Percentiles rank a stretch among this genome's conserved stretches.
These are phyloP conservation scores for Drosophila lutescens DNA, from an alignment of 2,888 invertebrate species.

Conservation along the genomic window DNA sequence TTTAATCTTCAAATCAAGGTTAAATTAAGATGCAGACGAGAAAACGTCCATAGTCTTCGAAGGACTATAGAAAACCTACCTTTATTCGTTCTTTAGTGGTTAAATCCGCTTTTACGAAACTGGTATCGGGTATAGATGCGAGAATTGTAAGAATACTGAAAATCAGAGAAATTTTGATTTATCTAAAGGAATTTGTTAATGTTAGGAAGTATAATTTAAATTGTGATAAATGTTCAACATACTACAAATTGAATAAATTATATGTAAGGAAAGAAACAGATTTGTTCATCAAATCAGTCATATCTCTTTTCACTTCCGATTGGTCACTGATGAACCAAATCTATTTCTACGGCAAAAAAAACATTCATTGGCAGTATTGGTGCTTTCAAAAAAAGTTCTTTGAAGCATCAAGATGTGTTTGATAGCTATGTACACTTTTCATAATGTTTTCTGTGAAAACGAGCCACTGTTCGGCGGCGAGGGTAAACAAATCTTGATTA, in stretches of 20 bases:
- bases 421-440: slow-evolving; percentile 17
- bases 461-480: slow-evolving; percentile 34
- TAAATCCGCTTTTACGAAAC: slow-evolving; percentile 66
- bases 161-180: background rate
- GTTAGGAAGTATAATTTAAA: no score
- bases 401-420: slow-evolving; percentile 10
- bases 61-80: slow-evolving; percentile 45
- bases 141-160: slow-evolving; percentile 73
- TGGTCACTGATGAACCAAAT: background rate
- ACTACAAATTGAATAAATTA: no score
- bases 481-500: slow-evolving; percentile 33
- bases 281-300: background rate
- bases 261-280: background rate
- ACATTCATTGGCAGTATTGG: background rate
- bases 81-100: slow-evolving; percentile 81
- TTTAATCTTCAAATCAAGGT: no score
- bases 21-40: no score
- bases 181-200: background rate
- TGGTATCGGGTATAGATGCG: slow-evolving; percentile 43
- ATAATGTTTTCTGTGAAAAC: slow-evolving; percentile 24
- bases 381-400: slow-evolving; percentile 7
- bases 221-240: no score
- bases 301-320: slow-evolving; percentile 1
- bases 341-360: background rate
- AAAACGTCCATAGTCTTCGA: slow-evolving; percentile 19